phyloP scores from a whole-genome alignment of 2,797 vertebrate genomes.

The Phataginus tricuspis region DNA sequence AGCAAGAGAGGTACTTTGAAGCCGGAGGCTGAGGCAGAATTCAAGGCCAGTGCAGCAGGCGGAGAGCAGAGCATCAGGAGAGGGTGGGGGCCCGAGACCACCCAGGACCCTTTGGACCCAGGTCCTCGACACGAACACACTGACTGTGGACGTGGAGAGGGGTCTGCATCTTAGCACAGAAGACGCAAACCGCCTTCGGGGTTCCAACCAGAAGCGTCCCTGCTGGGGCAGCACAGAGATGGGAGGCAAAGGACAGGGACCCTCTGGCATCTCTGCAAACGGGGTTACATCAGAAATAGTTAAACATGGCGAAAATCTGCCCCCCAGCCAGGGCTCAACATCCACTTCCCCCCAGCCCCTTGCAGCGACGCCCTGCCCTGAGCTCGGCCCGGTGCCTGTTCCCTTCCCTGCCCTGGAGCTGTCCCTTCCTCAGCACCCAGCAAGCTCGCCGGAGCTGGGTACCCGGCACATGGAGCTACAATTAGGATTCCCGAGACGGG shows the following conservation, averaged over 20 bases:
- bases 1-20: rapidly evolving
- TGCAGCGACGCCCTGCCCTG: not conserved
- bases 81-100: too few relatives aligned
- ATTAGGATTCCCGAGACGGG: rapidly evolving
- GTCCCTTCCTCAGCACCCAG: not conserved
- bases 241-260: too few relatives aligned
- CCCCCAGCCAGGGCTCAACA: not conserved
- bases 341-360: too few relatives aligned
- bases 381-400: not conserved
- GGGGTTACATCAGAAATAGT: rapidly evolving
- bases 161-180: not conserved
- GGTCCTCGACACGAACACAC: not conserved
- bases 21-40: not conserved
- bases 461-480: rapidly evolving
- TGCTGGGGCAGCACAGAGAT: not conserved
- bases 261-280: rapidly evolving
- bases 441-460: not conserved
- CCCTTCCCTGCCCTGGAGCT: not conserved
- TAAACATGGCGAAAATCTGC: rapidly evolving
- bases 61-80: too few relatives aligned
- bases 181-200: rapidly evolving
- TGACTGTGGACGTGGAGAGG: rapidly evolving
- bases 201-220: rapidly evolving
- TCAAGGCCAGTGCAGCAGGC: rapidly evolving
- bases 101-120: rapidly evolving